Base-by-base conservation (phyloP, 2,797 vertebrate genomes). In the Scyliorhinus canicula region DNA sequence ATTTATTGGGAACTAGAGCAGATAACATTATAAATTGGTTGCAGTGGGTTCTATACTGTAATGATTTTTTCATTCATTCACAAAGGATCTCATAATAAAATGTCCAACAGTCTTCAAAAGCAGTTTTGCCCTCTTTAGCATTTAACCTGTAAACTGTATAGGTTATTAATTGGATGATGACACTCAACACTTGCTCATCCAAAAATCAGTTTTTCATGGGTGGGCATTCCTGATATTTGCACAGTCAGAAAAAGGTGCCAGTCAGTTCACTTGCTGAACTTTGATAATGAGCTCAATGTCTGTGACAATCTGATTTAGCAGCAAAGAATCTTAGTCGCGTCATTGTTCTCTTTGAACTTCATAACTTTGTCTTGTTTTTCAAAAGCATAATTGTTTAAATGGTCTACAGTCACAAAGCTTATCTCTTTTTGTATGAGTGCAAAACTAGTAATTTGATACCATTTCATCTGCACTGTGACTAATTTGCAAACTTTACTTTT, bases 41-140 rank as follows among this genome's bases (percentile, higher is more conserved):
- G 91, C 57, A 60, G 14, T 71, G 26, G 63, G 67, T 94, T 60
- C 93, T 94, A 12, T 71, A 93, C 44, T 31, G 47, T 71, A 74
- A 94, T 91, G 35, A 93, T 94, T 94, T 55, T 71, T 57, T 21
- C 67, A 74, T 71, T 69, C 50, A 28, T n/a, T n/a, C n/a, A 52
- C 65, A 74, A 31, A 52, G 67, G 47, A 52, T 94, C 31, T 94
- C 47, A 44, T 65, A 93, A 93, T 67, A 94, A 94, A 94, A 74
- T 74, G 50, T 94, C 47, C 93, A 50, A 35, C 67, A 31, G 47
- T 93, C 40, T 93, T 93, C 12, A 69, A 69, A 93, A 69, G 91
- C 93, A 74, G 71, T 94, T 91, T 94, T 74, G 16, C 65, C 93
- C 65, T 69, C 52, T 90, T 93, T 71, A 74, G 67, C 67, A 35